A percentile compares a stretch with the other conserved stretches of the same genome.
phyloP scores from a whole-genome alignment of 2,797 vertebrate species.

The Sparidentex hasta region DNA sequence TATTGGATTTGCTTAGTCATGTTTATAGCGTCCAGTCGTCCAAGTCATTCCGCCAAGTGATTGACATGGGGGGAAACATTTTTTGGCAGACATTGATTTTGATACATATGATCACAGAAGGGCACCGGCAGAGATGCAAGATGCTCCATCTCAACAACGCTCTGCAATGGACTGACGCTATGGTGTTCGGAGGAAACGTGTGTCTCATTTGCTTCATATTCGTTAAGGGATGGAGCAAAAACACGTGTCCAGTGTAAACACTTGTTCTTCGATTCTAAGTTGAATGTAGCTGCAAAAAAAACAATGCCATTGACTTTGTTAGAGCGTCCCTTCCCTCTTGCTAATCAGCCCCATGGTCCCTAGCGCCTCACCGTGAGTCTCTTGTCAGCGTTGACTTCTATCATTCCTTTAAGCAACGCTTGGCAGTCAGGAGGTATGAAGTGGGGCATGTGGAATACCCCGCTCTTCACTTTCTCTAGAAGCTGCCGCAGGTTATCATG shows the following conservation, averaged over 20 bases:
- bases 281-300: background rate
- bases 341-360: background rate
- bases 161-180: background rate
- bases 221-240: background rate
- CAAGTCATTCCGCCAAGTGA: background rate
- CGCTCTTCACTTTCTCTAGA: slow-evolving; percentile 94
- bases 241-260: background rate
- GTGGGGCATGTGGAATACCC: slow-evolving; percentile 95
- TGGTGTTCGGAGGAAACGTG: background rate
- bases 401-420: slow-evolving; percentile 92
- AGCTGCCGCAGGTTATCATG: slow-evolving; percentile 95
- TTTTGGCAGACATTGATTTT: slow-evolving; percentile 1
- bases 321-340: background rate
- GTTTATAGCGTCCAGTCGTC: background rate
- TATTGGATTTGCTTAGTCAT: slow-evolving; percentile 15
- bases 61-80: background rate
- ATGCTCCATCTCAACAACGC: background rate
- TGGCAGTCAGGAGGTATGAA: slow-evolving; percentile 94
- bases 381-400: slow-evolving; percentile 92
- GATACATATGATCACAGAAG: too few relatives aligned
- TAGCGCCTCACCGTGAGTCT: slow-evolving; percentile 88
- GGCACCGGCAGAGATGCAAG: too few relatives aligned
- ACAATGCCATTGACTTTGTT: background rate
- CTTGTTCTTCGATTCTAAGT: background rate
- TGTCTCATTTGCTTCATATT: background rate